Base-by-base conservation (phyloP, 2,113 vertebrate genomes). In the Oryzias celebensis region DNA sequence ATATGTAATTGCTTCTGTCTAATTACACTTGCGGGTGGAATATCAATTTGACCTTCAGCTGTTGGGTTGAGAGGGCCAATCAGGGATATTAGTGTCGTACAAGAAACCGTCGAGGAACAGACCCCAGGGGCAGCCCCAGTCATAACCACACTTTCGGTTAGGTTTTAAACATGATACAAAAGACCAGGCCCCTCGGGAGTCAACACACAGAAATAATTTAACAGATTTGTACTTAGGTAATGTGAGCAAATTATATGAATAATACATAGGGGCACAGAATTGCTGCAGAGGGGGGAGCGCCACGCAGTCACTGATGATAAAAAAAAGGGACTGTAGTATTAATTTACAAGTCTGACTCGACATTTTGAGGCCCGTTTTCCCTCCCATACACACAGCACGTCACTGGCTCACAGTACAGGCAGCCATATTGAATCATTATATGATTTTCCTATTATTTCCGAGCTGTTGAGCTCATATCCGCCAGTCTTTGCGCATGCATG, bases 21-120 rank as follows among this genome's bases (percentile, higher is more conserved):
- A 92, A 92, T 92, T 93, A 94, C 90, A 92, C 89, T 90, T 90
- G 87, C 90, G 85, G 62, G 84, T 91, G 92, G 94, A 92, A 93
- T 92, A 94, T 93, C 86, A 93, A 91, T 95, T 95, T 95, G 92
- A 94, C 93, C 92, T 96, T 93, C 93, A 94, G 91, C 91, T 91
- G 91, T 92, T 93, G 89, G 92, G 88, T 91, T 90, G 90, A 94
- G 88, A 89, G 91, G 91, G 92, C 93, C 93, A 95, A 93, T 93
- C 92, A 94, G 85, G 90, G 86, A 92, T 94, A 93, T 92, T 91
- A 94, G 90, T 90, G 91, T 88, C 91, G 85, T 90, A 90, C 87
- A 89, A 92, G 90, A 90, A 83, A 92, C 79, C 82, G 76, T 89
- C 84, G 89, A 93, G 91, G 91, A 93, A 87, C 90, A 91, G 91